Evolutionary conservation across 2,797 vertebrate species (phyloP).

Genomic region (Chelonia mydas): DNA sequence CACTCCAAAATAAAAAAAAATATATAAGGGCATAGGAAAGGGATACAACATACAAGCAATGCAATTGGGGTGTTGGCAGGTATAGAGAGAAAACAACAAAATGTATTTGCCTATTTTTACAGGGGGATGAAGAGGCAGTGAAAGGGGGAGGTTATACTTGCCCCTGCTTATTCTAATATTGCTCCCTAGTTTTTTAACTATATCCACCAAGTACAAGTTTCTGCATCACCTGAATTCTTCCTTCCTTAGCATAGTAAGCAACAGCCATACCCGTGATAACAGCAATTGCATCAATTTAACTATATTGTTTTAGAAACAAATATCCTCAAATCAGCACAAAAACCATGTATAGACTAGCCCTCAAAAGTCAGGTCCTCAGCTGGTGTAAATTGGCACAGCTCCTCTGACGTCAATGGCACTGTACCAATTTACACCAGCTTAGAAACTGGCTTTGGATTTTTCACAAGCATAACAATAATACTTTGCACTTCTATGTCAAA

Average conservation of each 20-base stretch:
- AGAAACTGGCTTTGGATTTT: neutral
- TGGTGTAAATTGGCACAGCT: neutral
- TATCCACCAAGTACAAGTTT: neutral
- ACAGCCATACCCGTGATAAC: neutral
- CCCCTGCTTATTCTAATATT: neutral
- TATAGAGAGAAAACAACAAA: neutral
- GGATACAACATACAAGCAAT: neutral
- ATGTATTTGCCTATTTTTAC: neutral
- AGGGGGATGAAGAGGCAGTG: neutral
- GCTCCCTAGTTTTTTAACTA: neutral
- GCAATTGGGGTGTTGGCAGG: neutral
- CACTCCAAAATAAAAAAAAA: neutral
- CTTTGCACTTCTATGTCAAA: neutral
- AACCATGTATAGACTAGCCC: neutral
- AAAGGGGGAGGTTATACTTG: neutral
- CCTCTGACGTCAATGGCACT: neutral
- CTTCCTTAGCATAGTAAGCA: neutral
- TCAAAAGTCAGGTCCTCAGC: neutral
- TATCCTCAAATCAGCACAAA: neutral
- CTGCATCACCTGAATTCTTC: neutral
- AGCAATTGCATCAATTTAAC: constrained; percentile 30
- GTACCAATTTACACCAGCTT: neutral
- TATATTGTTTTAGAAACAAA: constrained; percentile 11
- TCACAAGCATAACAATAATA: constrained; percentile 4
- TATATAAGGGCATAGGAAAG: neutral